Conservation (phyloP, 2,888 invertebrate genomes). For the Cistogaster globosa region DNA sequence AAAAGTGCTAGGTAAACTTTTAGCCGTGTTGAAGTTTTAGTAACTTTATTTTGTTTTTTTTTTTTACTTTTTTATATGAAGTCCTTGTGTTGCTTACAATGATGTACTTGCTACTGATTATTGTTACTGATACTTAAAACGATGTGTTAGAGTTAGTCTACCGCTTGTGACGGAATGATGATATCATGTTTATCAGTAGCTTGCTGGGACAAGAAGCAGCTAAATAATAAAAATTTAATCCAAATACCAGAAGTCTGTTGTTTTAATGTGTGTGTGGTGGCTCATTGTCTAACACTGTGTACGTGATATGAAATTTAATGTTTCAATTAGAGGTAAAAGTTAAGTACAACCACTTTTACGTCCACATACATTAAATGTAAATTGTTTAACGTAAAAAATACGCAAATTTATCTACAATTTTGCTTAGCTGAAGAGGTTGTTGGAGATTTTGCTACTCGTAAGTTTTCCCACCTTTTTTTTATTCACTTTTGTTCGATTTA, state of each 20-base stretch:
- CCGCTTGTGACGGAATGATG: slow-evolving; percentile 42
- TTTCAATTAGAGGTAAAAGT: slow-evolving; percentile 82
- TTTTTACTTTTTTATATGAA: neutral
- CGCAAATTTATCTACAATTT: slow-evolving; percentile 63
- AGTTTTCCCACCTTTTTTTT: slow-evolving; percentile 42
- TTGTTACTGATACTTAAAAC: slow-evolving; percentile 68
- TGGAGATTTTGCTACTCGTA: slow-evolving; percentile 6
- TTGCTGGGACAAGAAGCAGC: slow-evolving; percentile 5
- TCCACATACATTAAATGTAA: slow-evolving; percentile 39
- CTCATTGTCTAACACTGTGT: slow-evolving; percentile 80
- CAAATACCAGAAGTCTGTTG: slow-evolving; percentile 33
- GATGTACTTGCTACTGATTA: slow-evolving; percentile 61
- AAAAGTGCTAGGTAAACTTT: slow-evolving; percentile 65
- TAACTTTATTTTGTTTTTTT: slow-evolving; percentile 21
- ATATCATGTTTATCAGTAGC: slow-evolving; percentile 60
- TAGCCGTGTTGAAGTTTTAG: slow-evolving; percentile 55
- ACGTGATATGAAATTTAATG: slow-evolving; percentile 82
- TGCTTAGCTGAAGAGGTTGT: slow-evolving; percentile 9
- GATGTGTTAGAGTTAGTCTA: slow-evolving; percentile 56
- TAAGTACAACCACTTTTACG: slow-evolving; percentile 71
- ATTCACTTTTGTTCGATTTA: neutral
- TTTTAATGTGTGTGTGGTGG: slow-evolving; percentile 52
- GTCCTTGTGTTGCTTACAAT: slow-evolving; percentile 30
- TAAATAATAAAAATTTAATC: slow-evolving; percentile 39
- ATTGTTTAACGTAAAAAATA: slow-evolving; percentile 49